Base-by-base conservation (phyloP, 2,888 invertebrate species). In the Epinotia ramella region DNA sequence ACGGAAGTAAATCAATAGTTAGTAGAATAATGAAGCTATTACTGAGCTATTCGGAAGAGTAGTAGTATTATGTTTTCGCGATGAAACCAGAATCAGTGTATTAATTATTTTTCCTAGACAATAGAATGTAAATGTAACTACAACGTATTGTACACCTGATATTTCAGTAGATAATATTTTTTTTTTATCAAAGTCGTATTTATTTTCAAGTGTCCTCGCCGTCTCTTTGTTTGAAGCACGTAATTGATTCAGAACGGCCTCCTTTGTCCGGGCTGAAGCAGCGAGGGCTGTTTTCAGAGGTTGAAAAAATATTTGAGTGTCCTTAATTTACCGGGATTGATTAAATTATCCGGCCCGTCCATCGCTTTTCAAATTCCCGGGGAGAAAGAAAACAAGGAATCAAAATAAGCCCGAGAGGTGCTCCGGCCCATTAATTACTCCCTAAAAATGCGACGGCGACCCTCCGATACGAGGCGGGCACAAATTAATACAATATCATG, bases 351-450 rank as follows among this genome's bases (percentile, higher is more conserved):
- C 68, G 77, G 64, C 72, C 77, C 76, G 79, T 77, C 78, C 82
- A 77, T 76, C 80, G 77, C 77, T 78, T 80, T 80, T 81, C 77
- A 77, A 77, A 79, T 80, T 81, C 81, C 77, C 76, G 76, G 76
- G 66, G 62, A 75, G 70, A 80, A 81, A 80, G 80, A 82, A 85
- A 86, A 86, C 82, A 84, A 81, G 78, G 81, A 84, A 85, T 86
- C 82, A 82, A 84, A 85, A 87, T 82, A 84, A 83, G 81, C 81
- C 76, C 78, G 78, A 80, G 82, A 80, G 82, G 79, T 78, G 79
- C 81, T 83, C 78, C 76, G 80, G 80, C 78, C 83, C 80, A 82
- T 86, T 87, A 86, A 88, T 87, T 88, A 84, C 81, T 81, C 80
- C 81, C 80, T 83, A 84, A 86, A 85, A 83, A 85, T 82, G 79